Conservation (phyloP, 2,797 vertebrate genomes). For the Scolopax rusticola region DNA sequence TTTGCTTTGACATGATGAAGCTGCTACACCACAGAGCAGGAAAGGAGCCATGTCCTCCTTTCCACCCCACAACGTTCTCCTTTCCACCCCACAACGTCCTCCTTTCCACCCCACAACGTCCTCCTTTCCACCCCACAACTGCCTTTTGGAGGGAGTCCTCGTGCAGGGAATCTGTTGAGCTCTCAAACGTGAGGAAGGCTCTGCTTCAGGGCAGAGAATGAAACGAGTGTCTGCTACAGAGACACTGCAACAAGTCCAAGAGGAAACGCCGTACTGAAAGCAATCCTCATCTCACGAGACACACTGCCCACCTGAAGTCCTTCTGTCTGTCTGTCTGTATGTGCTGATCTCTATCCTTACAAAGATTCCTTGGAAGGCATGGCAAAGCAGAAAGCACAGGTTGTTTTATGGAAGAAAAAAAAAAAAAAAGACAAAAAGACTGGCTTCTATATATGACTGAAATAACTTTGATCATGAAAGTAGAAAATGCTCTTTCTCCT, state of each 20-base stretch:
- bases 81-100: not conserved
- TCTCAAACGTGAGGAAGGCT: accelerated
- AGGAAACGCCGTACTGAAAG: not conserved
- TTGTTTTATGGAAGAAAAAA: not conserved
- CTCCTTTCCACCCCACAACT: not conserved
- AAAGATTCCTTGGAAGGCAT: not conserved
- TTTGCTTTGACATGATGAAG: not conserved
- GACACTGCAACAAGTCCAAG: not conserved
- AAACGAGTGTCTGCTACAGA: not conserved
- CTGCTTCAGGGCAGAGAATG: not conserved
- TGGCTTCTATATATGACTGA: not conserved
- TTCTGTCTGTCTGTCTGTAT: not conserved
- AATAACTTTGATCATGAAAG: not conserved
- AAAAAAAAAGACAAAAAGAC: not conserved
- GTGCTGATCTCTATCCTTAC: not conserved
- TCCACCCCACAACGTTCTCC: not conserved
- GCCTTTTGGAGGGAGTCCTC: not conserved
- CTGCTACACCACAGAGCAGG: not conserved
- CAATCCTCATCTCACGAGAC: not conserved
- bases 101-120: not conserved
- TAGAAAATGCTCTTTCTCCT: not conserved
- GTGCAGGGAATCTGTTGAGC: not conserved
- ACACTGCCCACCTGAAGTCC: not conserved
- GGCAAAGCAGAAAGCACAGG: not conserved
- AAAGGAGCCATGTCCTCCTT: not conserved